Conservation (phyloP, 2,797 vertebrate species). For the Coregonus sp. region DNA sequence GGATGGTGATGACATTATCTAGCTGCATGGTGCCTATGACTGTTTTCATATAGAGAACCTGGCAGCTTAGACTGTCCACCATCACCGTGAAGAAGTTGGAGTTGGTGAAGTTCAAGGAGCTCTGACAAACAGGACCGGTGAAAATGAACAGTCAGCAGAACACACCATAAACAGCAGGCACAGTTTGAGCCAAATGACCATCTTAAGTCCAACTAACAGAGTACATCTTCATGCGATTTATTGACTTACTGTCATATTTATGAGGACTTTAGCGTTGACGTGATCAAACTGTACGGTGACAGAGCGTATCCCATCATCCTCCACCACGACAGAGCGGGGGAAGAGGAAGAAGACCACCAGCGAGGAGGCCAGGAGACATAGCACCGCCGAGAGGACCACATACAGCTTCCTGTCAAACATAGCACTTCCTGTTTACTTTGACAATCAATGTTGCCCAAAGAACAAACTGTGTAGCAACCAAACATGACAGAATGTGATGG, state of each 20-base stretch:
- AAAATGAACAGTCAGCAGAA: neutral
- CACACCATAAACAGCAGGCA: neutral
- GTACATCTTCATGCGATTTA: neutral
- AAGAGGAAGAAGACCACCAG: conserved; percentile 91
- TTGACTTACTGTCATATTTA: conserved; percentile 84
- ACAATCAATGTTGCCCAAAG: neutral
- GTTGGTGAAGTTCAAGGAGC: conserved; percentile 88
- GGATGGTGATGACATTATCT: neutral
- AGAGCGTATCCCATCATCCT: conserved; percentile 83
- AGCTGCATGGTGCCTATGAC: conserved; percentile 85
- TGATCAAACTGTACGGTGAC: conserved; percentile 83
- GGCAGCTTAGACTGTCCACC: conserved; percentile 86
- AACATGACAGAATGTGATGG: neutral
- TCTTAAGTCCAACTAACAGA: neutral
- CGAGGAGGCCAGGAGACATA: conserved; percentile 85
- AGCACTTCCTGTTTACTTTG: neutral
- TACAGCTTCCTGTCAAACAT: conserved; percentile 82
- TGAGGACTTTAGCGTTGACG: conserved; percentile 61
- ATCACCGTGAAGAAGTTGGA: conserved; percentile 90
- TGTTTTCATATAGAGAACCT: conserved; percentile 94
- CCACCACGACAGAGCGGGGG: conserved; percentile 83
- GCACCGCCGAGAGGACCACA: conserved; percentile 84
- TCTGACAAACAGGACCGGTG: conserved; percentile 64
- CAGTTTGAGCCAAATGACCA: neutral
- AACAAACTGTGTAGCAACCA: neutral